Evolutionary conservation across 1,140 invertebrate genomes (phyloP).

Genomic region (Drosophila teissieri): DNA sequence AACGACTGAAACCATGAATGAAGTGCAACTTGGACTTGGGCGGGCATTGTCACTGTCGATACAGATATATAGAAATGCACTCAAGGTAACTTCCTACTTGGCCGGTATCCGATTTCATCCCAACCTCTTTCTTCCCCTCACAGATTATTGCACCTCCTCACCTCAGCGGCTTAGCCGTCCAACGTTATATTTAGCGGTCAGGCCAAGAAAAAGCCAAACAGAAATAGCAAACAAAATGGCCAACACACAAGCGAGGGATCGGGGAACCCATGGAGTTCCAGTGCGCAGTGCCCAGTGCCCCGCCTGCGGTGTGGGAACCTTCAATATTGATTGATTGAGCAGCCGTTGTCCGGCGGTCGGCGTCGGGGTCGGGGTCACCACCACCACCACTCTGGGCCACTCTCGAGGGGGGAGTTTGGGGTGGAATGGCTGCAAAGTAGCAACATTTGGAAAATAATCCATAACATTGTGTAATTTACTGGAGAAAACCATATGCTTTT

Average conservation of each 20-base stretch:
- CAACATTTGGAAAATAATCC: neutral
- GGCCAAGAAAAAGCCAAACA: constrained; percentile 26
- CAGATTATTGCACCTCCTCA: constrained; percentile 58
- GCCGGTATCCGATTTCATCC: constrained; percentile 67
- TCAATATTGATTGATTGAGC: constrained; percentile 75
- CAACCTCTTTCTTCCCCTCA: constrained; percentile 70
- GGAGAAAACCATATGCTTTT: too few relatives aligned
- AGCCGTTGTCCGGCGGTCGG: constrained; percentile 6
- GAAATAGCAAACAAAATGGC: constrained; percentile 68
- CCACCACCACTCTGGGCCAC: neutral
- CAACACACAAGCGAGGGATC: constrained; percentile 6
- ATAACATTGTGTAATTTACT: too few relatives aligned
- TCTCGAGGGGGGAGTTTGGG: neutral
- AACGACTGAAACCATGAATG: constrained; percentile 73
- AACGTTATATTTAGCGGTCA: constrained; percentile 69
- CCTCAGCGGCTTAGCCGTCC: constrained; percentile 40
- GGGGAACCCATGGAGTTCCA: constrained; percentile 13
- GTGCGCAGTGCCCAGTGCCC: neutral
- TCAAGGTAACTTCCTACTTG: constrained; percentile 82
- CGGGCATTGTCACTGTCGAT: constrained; percentile 79
- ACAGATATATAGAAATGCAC: constrained; percentile 79
- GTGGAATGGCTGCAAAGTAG: neutral
- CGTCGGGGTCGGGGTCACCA: constrained; percentile 1
- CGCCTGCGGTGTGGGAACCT: constrained; percentile 54
- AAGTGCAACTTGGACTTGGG: constrained; percentile 60